Evolutionary conservation across 2,797 vertebrate genomes (phyloP), one percentile per base, ranked within the genome.

Genomic region (Linurgus olivaceus): DNA sequence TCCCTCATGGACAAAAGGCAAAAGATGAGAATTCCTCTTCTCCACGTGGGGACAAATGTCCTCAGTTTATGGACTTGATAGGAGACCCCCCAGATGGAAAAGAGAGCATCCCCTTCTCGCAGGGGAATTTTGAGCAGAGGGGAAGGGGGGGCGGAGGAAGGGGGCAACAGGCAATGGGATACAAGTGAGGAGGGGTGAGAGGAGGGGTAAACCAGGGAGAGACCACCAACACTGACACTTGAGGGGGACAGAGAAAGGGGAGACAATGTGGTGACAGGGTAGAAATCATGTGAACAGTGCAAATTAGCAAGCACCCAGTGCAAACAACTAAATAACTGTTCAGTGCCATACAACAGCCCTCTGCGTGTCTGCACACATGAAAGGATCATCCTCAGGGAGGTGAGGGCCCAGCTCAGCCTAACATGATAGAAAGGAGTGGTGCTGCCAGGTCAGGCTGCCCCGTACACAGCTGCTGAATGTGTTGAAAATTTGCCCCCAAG

Each of bases 401-500:
- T n/a, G 20, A 45, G 3, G 45, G 45, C 26, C 65, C 51, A 42
- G 38, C 31, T 72, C 50, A 70, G 70, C 58, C 21, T 37, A 62
- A 5, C 14, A 7, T 7, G 24, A 16, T 9, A 24, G 67, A 42
- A 29, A 71, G 65, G 28, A 48, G 48, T 9, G 24, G 24, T 18
- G 35, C n/a, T 59, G 42, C 23, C 45, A 57, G 29, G 42, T 4
- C 71, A 52, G 82, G 51, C 31, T 47, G 51, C 55, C 66, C 65
- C 7, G 4, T 1, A 7, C 51, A 35, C 67, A 68, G 68, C 40
- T 3, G 1, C 9, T 57, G 17, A 62, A 37, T 0, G 3, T 45
- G 15, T 35, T 25, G 4, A 29, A 65, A 38, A 11, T 23, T 35
- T 75, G 62, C 74, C 80, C 48, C 54, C 62, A 55, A 81, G 66